Percentiles rank a stretch among this genome's conserved stretches.
Evolutionary conservation across 2,113 vertebrate genomes (phyloP).

Genomic region (Coryphaenoides rupestris): DNA sequence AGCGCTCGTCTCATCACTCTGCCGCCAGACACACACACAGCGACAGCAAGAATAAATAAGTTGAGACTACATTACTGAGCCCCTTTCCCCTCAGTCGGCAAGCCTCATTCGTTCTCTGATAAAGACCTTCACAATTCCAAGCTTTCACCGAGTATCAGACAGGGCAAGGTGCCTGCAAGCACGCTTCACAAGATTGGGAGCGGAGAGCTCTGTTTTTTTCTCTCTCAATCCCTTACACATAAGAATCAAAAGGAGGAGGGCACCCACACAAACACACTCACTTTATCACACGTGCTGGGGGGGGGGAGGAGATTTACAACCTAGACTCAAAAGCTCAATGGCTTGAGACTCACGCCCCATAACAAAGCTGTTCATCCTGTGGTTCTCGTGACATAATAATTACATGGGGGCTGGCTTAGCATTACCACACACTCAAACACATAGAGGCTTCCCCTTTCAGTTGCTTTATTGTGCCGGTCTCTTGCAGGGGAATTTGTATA

Average conservation of each 20-base stretch:
- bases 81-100: too few relatives aligned
- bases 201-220: background rate
- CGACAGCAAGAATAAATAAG: too few relatives aligned
- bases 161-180: slow-evolving; percentile 22
- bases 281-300: slow-evolving; percentile 6
- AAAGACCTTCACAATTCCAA: slow-evolving; percentile 30
- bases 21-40: slow-evolving; percentile 28
- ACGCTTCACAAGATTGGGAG: slow-evolving; percentile 23
- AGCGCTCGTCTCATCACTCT: slow-evolving; percentile 42
- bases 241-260: too few relatives aligned
- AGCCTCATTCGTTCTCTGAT: background rate
- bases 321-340: slow-evolving; percentile 31
- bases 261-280: background rate
- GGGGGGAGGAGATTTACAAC: slow-evolving; percentile 44
- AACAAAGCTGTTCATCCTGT: slow-evolving; percentile 15
- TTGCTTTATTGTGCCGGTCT: background rate
- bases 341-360: slow-evolving; percentile 16
- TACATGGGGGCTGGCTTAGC: slow-evolving; percentile 10
- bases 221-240: background rate
- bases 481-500: too few relatives aligned
- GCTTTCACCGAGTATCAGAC: slow-evolving; percentile 26
- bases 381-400: slow-evolving; percentile 35
- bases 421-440: background rate
- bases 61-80: too few relatives aligned
- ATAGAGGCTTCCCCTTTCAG: background rate